These are phyloP conservation scores for Noctua fimbriata DNA, from an alignment of 2,888 invertebrate genomes.

Conservation along the genomic window DNA sequence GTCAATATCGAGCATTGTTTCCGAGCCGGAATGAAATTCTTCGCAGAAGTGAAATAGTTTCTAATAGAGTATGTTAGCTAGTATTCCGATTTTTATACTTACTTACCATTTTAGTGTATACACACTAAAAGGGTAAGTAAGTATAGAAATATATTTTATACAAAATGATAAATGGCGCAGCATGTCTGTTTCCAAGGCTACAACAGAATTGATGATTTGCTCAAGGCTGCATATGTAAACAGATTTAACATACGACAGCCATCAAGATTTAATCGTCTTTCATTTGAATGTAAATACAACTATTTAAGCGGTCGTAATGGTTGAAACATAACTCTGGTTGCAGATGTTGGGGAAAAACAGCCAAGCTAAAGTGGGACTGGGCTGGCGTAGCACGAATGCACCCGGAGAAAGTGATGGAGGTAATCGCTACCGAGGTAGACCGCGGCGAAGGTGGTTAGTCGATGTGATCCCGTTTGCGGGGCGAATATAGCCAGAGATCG, in stretches of 20 bases:
- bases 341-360: neutral
- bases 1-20: constrained; percentile 43
- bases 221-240: constrained; percentile 20
- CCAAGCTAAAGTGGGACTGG: neutral
- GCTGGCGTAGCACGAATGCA: neutral
- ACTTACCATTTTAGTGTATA: neutral
- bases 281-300: constrained; percentile 18
- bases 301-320: neutral
- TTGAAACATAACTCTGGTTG: neutral
- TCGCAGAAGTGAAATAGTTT: too few relatives aligned
- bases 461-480: neutral
- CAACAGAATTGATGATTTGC: constrained; percentile 29
- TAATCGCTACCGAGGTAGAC: neutral
- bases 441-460: neutral
- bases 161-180: constrained; percentile 35
- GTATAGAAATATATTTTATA: too few relatives aligned
- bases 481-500: neutral
- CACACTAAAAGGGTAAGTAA: too few relatives aligned
- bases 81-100: neutral
- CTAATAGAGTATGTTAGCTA: neutral
- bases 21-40: constrained; percentile 18
- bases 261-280: constrained; percentile 21
- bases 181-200: constrained; percentile 13
- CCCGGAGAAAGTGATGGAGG: neutral
- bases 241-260: constrained; percentile 23